These are phyloP conservation scores for Pampus argenteus DNA, from an alignment of 2,797 vertebrate species.

Conservation along the genomic window DNA sequence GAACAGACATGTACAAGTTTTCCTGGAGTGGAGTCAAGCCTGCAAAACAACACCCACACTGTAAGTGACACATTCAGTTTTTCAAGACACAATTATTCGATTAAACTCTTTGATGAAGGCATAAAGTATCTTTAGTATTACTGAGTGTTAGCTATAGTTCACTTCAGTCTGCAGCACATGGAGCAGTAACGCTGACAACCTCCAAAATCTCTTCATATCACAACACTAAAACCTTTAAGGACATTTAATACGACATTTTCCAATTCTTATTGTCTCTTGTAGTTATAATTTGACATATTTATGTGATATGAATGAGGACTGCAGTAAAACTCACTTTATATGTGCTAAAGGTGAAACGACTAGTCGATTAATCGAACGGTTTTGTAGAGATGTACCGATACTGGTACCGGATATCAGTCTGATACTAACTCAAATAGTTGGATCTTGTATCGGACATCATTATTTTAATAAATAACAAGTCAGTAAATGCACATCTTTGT, in stretches of 20 bases:
- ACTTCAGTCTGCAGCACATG: slow-evolving; percentile 25
- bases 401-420: too few relatives aligned
- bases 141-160: neutral
- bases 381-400: too few relatives aligned
- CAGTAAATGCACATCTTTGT: too few relatives aligned
- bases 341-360: neutral
- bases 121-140: too few relatives aligned
- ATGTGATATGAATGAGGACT: neutral
- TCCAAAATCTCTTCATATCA: neutral
- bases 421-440: too few relatives aligned
- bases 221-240: neutral
- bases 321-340: too few relatives aligned
- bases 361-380: too few relatives aligned
- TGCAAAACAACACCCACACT: slow-evolving; percentile 89
- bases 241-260: neutral
- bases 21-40: slow-evolving; percentile 72
- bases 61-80: slow-evolving; percentile 79
- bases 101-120: neutral
- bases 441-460: too few relatives aligned
- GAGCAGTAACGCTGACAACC: slow-evolving; percentile 19
- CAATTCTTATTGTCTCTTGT: too few relatives aligned
- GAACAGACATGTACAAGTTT: slow-evolving; percentile 78
- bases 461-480: too few relatives aligned
- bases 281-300: neutral
- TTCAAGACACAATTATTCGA: neutral